phyloP scores from a whole-genome alignment of 2,113 vertebrate genomes.

The Apteryx mantelli region DNA sequence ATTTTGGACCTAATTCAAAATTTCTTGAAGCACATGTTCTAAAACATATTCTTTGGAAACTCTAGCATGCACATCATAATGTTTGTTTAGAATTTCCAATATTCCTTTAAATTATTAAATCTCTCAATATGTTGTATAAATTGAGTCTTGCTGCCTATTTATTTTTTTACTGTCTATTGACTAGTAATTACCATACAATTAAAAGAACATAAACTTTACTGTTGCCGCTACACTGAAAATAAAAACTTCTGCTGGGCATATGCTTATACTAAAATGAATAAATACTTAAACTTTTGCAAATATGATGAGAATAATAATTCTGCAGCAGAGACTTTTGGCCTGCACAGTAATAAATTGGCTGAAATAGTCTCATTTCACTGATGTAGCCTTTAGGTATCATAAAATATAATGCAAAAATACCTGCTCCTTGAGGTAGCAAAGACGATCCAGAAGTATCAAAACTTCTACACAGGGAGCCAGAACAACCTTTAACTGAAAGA shows the following conservation, averaged over 20 bases:
- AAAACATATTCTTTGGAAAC: slow-evolving; percentile 13
- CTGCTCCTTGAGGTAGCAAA: slow-evolving; percentile 97
- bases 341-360: slow-evolving; percentile 33
- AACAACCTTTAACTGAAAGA: slow-evolving; percentile 90
- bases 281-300: slow-evolving; percentile 61
- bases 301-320: slow-evolving; percentile 63
- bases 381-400: slow-evolving; percentile 41
- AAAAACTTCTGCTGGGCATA: slow-evolving; percentile 75
- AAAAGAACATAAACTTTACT: slow-evolving; percentile 69
- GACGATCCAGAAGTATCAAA: slow-evolving; percentile 94
- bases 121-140: background rate
- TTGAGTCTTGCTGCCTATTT: background rate
- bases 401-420: slow-evolving; percentile 78
- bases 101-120: slow-evolving; percentile 11
- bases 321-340: slow-evolving; percentile 21
- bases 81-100: slow-evolving; percentile 6
- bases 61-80: background rate
- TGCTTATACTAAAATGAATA: slow-evolving; percentile 57
- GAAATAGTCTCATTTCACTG: slow-evolving; percentile 35
- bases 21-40: background rate
- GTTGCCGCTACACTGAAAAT: slow-evolving; percentile 58
- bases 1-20: background rate
- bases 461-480: slow-evolving; percentile 95
- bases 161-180: slow-evolving; percentile 59
- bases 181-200: slow-evolving; percentile 72